Conservation (phyloP, 2,113 vertebrate genomes). For the Macquaria ambigua region DNA sequence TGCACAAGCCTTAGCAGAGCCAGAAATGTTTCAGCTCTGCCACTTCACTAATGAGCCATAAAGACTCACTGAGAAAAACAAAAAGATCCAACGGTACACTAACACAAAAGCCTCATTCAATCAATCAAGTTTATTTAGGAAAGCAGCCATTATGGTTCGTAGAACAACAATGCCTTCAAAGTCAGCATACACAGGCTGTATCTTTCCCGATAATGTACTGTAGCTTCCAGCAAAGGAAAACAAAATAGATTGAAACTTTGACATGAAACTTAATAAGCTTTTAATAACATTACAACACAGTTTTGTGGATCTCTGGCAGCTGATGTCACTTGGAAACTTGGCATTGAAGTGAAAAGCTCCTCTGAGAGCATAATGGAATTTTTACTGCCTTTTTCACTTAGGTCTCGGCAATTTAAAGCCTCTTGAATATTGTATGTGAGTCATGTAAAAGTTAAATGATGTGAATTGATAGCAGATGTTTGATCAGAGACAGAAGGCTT, state of each 20-base stretch:
- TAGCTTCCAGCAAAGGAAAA: background rate
- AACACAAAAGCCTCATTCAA: conserved; percentile 48
- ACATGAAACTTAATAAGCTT: conserved; percentile 33
- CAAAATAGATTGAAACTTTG: background rate
- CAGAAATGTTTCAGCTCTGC: conserved; percentile 52
- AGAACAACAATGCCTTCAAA: conserved; percentile 13
- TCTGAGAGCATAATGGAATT: conserved; percentile 24
- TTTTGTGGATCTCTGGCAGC: conserved; percentile 35
- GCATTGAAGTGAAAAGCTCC: conserved; percentile 13
- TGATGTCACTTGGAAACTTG: conserved; percentile 68
- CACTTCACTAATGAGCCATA: conserved; percentile 56
- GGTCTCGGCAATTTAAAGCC: conserved; percentile 27
- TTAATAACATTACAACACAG: conserved; percentile 37
- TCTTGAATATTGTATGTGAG: conserved; percentile 39
- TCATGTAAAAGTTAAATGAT: conserved; percentile 38
- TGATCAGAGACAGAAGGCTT: conserved; percentile 18
- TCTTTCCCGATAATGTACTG: background rate
- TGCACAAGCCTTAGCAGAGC: background rate
- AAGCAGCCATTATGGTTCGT: conserved; percentile 25
- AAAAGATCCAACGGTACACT: conserved; percentile 19
- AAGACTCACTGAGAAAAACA: conserved; percentile 37
- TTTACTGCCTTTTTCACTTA: conserved; percentile 34
- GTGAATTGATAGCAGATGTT: conserved; percentile 63
- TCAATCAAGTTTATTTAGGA: conserved; percentile 55
- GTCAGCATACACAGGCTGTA: background rate